These are phyloP conservation scores for Hyppa rectilinea DNA, from an alignment of 2,888 invertebrate species.

Conservation along the genomic window DNA sequence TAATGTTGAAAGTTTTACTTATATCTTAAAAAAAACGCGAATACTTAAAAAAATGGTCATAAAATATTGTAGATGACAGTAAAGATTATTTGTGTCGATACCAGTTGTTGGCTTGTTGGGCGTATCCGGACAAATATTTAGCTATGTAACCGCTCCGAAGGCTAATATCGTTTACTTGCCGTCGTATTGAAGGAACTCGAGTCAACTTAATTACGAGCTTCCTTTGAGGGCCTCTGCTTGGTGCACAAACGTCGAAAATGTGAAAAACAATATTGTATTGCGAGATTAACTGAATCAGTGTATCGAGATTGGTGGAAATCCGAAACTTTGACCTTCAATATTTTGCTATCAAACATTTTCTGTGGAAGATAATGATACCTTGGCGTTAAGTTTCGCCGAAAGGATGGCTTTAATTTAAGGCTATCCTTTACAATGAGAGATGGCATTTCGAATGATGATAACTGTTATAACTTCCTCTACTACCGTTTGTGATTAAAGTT, in stretches of 20 bases:
- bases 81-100: slow-evolving; percentile 34
- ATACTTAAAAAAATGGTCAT: slow-evolving; percentile 1
- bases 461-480: slow-evolving; percentile 14
- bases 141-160: slow-evolving; percentile 69
- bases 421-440: slow-evolving; percentile 32
- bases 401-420: slow-evolving; percentile 32
- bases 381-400: slow-evolving; percentile 11
- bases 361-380: slow-evolving; percentile 37
- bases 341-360: slow-evolving; percentile 41
- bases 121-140: slow-evolving; percentile 70
- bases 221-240: slow-evolving; percentile 71
- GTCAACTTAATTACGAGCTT: slow-evolving; percentile 76
- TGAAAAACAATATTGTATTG: slow-evolving; percentile 70
- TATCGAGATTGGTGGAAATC: slow-evolving; percentile 42
- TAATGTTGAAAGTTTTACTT: slow-evolving; percentile 32
- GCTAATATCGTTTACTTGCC: slow-evolving; percentile 75
- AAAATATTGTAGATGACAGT: slow-evolving; percentile 4
- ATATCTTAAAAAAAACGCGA: slow-evolving; percentile 3
- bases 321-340: slow-evolving; percentile 30
- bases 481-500: background rate
- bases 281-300: slow-evolving; percentile 62
- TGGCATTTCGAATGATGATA: slow-evolving; percentile 45
- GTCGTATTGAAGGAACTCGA: slow-evolving; percentile 72
- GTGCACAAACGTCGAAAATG: slow-evolving; percentile 64
- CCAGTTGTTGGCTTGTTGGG: slow-evolving; percentile 29